Percentiles rank a stretch among this genome's conserved stretches.
Evolutionary conservation across 1,140 invertebrate species (phyloP).

Genomic region (Hypothenemus hampei): DNA sequence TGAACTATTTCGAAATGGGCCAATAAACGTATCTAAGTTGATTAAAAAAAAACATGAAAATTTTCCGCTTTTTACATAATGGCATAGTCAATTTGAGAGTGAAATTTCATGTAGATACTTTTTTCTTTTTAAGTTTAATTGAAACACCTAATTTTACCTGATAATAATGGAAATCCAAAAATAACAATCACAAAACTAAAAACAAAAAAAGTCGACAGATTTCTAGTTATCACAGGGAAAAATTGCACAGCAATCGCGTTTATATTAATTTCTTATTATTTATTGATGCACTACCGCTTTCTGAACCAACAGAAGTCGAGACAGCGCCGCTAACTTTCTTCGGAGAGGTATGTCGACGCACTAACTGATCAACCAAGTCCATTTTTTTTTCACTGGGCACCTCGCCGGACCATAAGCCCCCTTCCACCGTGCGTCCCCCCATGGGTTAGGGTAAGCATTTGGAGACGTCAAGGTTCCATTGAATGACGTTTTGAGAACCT

Average conservation of each 20-base stretch:
- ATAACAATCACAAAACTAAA: neutral
- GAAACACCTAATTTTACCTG: no score
- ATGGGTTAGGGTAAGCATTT: conserved; percentile 1
- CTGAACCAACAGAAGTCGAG: neutral
- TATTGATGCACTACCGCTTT: conserved; percentile 1
- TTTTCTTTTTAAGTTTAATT: no score
- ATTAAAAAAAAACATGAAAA: no score
- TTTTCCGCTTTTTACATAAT: no score
- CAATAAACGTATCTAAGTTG: no score
- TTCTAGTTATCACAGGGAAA: conserved; percentile 1
- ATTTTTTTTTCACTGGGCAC: conserved; percentile 11
- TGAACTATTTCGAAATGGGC: no score
- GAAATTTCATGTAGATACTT: no score
- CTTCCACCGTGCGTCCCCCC: conserved; percentile 3
- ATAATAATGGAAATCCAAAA: conserved; percentile 8
- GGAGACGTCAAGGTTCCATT: conserved; percentile 3
- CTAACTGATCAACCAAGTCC: conserved; percentile 2
- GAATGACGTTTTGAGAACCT: neutral
- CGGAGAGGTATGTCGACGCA: conserved; percentile 18
- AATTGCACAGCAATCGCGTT: neutral
- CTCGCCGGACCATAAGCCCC: neutral
- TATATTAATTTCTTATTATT: neutral
- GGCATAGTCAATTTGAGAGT: no score
- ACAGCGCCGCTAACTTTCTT: conserved; percentile 10
- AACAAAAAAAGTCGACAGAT: conserved; percentile 5